A percentile compares a stretch with the other conserved stretches of the same genome.
phyloP scores from a whole-genome alignment of 2,113 vertebrate genomes.

The Cardinalis cardinalis region DNA sequence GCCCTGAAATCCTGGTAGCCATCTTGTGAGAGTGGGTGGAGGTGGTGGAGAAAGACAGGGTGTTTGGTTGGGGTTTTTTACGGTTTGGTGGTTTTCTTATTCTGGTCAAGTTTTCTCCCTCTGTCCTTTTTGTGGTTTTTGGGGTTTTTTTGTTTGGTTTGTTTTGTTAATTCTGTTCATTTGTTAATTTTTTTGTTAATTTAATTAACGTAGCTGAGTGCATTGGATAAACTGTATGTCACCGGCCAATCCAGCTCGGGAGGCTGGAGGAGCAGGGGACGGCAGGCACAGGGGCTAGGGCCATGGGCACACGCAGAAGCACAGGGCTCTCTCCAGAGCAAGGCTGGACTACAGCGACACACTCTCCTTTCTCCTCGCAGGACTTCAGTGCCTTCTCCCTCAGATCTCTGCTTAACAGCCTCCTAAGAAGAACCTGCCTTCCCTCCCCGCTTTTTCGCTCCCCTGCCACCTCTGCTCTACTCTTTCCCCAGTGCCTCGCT shows the following conservation, averaged over 20 bases:
- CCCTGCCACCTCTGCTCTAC: background rate
- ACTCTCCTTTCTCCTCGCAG: background rate
- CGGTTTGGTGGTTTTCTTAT: background rate
- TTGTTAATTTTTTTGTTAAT: background rate
- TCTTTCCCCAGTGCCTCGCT: background rate
- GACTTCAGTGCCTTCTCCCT: background rate
- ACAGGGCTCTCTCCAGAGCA: fast-evolving
- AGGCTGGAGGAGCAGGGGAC: fast-evolving
- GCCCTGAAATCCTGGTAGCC: constrained; percentile 33
- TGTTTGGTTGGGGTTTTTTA: background rate
- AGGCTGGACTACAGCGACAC: fast-evolving
- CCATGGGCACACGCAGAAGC: fast-evolving
- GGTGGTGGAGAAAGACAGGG: background rate
- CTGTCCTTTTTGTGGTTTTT: fast-evolving
- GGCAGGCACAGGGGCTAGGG: background rate
- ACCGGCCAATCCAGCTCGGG: background rate
- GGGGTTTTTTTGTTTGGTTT: no score
- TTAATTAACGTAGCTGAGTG: background rate
- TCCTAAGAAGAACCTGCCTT: background rate
- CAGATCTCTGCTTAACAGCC: background rate
- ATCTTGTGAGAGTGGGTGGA: constrained; percentile 50
- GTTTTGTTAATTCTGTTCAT: background rate
- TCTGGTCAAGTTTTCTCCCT: background rate
- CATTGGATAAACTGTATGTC: background rate
- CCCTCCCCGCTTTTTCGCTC: fast-evolving